Evolutionary conservation across 2,113 vertebrate species (phyloP), one percentile per base, ranked within the genome.

Genomic region (Hyaena hyaena): DNA sequence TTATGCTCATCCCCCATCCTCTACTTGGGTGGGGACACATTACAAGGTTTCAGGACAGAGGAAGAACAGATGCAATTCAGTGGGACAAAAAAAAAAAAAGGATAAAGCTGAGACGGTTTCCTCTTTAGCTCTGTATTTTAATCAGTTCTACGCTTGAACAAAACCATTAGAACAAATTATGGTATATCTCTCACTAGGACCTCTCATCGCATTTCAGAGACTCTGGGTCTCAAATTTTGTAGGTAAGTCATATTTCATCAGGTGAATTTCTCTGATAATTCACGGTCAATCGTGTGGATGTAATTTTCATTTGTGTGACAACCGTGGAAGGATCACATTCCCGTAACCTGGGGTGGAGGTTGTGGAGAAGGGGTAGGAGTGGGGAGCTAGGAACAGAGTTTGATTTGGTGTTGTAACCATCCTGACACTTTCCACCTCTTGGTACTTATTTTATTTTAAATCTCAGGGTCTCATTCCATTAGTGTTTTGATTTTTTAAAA

Each of bases 401-500:
- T 95, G 90, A 97, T 94, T 96, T 95, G 94, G 85, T 96, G 73
- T 17, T 86, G 90, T 82, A 90, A 26, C 71, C n/a, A 90, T 97
- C 88, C 63, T 98, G 96, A 98, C 93, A 97, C 93, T 92, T 85
- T 95, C 88, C 50, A 96, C 95, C 96, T 93, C 69, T 77, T 81
- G 93, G 76, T 91, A 61, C 94, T 98, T 96, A 95, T 55, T 97
- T 95, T 93, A 98, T 97, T 97, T 97, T 97, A 96, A 97, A 97
- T 83, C 88, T 97, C 96, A 88, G 45, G 97, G 85, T 83, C 82
- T 98, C 96, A 97, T 98, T 97, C 97, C 96, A 98, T 98, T 98
- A 98, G 86, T 96, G 90, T 98, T 98, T 98, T 97, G 95, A 96
- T 97, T 96, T 98, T 98, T 97, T 88, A 24, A 86, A 97, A 98